Percentiles rank a stretch among this genome's conserved stretches.
Evolutionary conservation across 1,140 invertebrate genomes (phyloP).

Genomic region (Campoletis sonorensis): DNA sequence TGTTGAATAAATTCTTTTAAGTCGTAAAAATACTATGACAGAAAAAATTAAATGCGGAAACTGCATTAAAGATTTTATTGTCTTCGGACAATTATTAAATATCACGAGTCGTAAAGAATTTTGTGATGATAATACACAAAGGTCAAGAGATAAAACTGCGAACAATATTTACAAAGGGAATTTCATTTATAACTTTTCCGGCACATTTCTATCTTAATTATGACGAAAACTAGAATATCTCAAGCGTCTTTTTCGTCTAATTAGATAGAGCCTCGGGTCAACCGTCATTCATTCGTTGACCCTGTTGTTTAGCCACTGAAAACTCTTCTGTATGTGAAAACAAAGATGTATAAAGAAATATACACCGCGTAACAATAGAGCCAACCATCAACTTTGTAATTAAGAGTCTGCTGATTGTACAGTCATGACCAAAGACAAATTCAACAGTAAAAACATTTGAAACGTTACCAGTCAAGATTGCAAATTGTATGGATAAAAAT

Average conservation of each 20-base stretch:
- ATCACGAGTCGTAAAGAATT: too few species aligned
- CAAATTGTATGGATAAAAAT: too few species aligned
- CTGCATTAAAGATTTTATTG: too few species aligned
- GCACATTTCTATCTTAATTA: not conserved
- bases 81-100: too few species aligned
- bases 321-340: not conserved
- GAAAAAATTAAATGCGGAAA: too few species aligned
- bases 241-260: constrained; percentile 18
- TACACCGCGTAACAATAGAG: constrained; percentile 3
- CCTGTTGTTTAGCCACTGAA: not conserved
- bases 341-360: not conserved
- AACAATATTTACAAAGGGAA: not conserved
- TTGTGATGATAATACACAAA: not conserved
- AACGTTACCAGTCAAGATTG: too few species aligned
- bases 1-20: too few species aligned
- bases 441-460: too few species aligned
- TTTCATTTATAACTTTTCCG: not conserved
- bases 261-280: constrained; percentile 29
- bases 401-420: not conserved
- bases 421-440: too few species aligned
- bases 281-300: not conserved
- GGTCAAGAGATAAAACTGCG: too few species aligned
- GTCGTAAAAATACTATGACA: too few species aligned
- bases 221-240: constrained; percentile 10
- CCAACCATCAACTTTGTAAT: constrained; percentile 37